These are phyloP conservation scores for Enteromius treurensis DNA, from an alignment of 2,797 vertebrate species.

Conservation along the genomic window DNA sequence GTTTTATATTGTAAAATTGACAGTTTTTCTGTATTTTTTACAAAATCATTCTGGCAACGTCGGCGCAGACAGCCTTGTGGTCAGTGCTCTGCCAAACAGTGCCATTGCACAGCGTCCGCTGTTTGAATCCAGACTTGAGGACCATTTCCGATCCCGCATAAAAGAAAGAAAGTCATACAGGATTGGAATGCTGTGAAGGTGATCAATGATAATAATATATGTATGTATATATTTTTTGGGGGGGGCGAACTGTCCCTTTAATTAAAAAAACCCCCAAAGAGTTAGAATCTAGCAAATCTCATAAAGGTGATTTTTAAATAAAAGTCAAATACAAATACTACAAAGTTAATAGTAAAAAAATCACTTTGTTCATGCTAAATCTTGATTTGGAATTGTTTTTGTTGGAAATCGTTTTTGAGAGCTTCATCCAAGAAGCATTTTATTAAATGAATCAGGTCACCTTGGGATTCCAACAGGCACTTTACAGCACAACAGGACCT, in stretches of 20 bases:
- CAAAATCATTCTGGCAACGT: no score
- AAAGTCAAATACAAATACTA: neutral
- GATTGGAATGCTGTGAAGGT: neutral
- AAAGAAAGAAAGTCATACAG: neutral
- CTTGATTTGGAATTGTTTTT: neutral
- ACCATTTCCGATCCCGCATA: no score
- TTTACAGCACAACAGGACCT: slow-evolving; percentile 41
- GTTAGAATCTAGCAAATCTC: neutral
- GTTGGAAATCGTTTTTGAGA: neutral
- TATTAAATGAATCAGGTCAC: slow-evolving; percentile 44
- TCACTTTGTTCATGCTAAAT: neutral
- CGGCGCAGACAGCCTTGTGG: no score
- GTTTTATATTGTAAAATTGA: no score
- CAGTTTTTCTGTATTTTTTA: no score
- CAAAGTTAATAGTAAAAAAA: neutral
- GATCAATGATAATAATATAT: neutral
- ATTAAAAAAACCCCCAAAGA: neutral
- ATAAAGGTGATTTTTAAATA: neutral
- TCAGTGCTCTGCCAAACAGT: no score
- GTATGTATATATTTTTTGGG: neutral
- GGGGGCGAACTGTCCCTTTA: neutral
- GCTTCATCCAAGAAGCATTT: slow-evolving; percentile 1
- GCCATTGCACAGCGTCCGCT: no score
- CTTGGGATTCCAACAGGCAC: slow-evolving; percentile 41
- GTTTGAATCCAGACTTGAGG: no score